Percentiles rank a stretch among this genome's conserved stretches.
phyloP scores from a whole-genome alignment of 2,797 vertebrate species.

The Smutsia gigantea region DNA sequence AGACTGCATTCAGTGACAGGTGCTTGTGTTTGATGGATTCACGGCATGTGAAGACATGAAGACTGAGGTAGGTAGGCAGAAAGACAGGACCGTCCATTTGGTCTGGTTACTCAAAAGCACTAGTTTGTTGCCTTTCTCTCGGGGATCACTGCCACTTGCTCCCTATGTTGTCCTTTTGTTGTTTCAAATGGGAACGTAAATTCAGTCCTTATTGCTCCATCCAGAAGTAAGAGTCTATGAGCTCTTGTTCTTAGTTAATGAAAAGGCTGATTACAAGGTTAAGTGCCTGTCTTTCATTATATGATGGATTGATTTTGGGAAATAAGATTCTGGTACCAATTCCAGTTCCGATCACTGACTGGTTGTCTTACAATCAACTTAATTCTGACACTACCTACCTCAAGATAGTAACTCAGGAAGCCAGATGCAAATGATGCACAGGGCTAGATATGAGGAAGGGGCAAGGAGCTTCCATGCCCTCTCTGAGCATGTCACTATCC shows the following conservation, averaged over 20 bases:
- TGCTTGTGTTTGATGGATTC: constrained; percentile 96
- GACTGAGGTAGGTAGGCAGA: constrained; percentile 91
- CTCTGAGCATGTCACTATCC: not conserved
- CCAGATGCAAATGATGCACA: accelerated
- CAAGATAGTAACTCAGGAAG: not conserved
- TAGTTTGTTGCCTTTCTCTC: not conserved
- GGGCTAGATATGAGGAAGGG: no score
- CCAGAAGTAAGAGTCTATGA: not conserved
- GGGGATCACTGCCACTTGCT: not conserved
- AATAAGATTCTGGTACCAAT: not conserved
- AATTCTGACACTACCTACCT: not conserved
- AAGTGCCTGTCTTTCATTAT: not conserved
- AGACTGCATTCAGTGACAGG: constrained; percentile 88
- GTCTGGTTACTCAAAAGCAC: not conserved
- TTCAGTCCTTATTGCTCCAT: not conserved
- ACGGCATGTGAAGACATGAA: constrained; percentile 97
- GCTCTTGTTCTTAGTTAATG: not conserved
- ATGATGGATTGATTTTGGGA: not conserved
- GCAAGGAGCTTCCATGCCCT: accelerated
- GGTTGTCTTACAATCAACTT: not conserved
- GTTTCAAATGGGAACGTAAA: not conserved
- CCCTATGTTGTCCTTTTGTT: not conserved
- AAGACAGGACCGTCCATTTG: not conserved
- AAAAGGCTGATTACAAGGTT: not conserved
- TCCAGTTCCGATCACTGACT: not conserved